Evolutionary conservation across 2,888 invertebrate genomes (phyloP).

Genomic region (Heliconius erato): DNA sequence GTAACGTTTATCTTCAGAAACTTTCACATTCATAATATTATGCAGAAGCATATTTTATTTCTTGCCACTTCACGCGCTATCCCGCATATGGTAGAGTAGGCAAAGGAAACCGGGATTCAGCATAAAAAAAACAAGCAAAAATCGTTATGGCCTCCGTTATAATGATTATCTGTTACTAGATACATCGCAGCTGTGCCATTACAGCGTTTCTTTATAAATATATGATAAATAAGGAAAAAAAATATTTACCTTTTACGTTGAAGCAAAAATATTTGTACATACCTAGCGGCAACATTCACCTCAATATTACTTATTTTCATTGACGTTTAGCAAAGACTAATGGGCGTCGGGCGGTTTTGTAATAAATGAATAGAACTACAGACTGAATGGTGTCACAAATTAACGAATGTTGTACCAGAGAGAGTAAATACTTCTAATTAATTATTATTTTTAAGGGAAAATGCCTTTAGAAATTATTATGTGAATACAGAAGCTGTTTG

Average conservation of each 20-base stretch:
- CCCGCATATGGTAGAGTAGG: neutral
- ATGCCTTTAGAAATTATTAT: constrained; percentile 9
- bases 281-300: constrained; percentile 7
- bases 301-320: constrained; percentile 16
- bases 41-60: neutral
- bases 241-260: neutral
- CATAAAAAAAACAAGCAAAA: too few species aligned
- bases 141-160: too few species aligned
- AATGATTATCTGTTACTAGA: too few species aligned
- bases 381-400: constrained; percentile 28
- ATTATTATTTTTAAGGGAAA: constrained; percentile 13
- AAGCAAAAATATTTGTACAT: constrained; percentile 15
- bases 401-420: constrained; percentile 5
- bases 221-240: neutral
- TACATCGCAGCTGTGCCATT: neutral
- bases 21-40: too few species aligned
- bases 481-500: neutral
- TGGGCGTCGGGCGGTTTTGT: neutral
- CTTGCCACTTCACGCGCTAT: neutral
- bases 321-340: constrained; percentile 15
- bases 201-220: too few species aligned
- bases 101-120: too few species aligned
- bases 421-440: constrained; percentile 15
- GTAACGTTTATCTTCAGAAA: too few species aligned
- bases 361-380: neutral